Percentiles rank a stretch among this genome's conserved stretches.
phyloP scores from a whole-genome alignment of 2,113 vertebrate species.

The Syngnathus typhle region DNA sequence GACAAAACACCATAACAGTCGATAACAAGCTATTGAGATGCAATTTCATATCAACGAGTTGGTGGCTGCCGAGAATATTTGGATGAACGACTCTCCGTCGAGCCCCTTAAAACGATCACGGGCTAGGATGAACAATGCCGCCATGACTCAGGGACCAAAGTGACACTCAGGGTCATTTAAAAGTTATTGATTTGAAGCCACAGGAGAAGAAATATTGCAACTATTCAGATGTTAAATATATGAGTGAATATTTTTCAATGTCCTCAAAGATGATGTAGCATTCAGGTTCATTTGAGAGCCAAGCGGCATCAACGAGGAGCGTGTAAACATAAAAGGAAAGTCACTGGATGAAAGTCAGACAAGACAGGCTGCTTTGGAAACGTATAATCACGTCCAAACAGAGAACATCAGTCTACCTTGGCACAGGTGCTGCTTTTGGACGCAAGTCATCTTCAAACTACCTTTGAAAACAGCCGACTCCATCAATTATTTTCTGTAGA shows the following conservation, averaged over 20 bases:
- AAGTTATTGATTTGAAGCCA: conserved; percentile 63
- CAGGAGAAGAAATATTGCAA: conserved; percentile 49
- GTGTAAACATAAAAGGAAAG: not conserved
- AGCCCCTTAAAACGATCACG: conserved; percentile 47
- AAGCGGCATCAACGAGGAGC: not conserved
- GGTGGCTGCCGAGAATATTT: conserved; percentile 52
- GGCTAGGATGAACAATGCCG: conserved; percentile 22
- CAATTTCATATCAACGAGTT: conserved; percentile 60
- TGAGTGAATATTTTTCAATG: conserved; percentile 60
- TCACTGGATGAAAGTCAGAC: not conserved
- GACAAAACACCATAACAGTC: conserved; percentile 57
- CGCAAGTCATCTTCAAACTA: too few species aligned
- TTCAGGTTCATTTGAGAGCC: conserved; percentile 24
- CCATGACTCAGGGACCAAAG: conserved; percentile 32
- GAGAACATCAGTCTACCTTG: too few species aligned
- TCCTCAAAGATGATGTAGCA: conserved; percentile 52
- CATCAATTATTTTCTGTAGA: too few species aligned
- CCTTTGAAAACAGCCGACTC: too few species aligned
- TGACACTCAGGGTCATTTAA: conserved; percentile 65
- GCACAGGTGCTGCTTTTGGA: too few species aligned
- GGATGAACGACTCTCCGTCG: conserved; percentile 59
- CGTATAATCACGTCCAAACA: conserved; percentile 2
- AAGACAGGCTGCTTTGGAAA: not conserved
- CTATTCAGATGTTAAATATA: conserved; percentile 56
- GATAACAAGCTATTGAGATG: conserved; percentile 54